These are phyloP conservation scores for Anthoscopus minutus DNA, from an alignment of 2,113 vertebrate species.

Conservation along the genomic window DNA sequence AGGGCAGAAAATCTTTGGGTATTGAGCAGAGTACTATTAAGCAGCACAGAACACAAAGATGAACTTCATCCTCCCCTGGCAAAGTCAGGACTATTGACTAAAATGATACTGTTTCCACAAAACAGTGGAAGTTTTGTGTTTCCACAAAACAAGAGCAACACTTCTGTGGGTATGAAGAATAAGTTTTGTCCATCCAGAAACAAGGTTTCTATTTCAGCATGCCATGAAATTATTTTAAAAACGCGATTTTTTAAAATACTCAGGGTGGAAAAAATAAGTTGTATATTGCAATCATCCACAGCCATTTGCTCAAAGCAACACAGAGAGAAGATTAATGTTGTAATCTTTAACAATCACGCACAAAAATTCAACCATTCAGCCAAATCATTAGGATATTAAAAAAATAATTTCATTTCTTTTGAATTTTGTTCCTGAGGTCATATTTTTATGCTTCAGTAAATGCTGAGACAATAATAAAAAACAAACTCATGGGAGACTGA, in stretches of 20 bases:
- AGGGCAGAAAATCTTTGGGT: not conserved
- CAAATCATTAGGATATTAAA: not conserved
- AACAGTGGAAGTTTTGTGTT: too few relatives aligned
- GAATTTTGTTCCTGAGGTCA: not conserved
- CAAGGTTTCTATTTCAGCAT: not conserved
- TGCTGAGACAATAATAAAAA: not conserved
- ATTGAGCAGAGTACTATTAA: not conserved
- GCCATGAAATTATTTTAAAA: not conserved
- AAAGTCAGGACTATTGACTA: not conserved
- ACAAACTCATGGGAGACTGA: not conserved
- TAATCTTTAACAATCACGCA: not conserved
- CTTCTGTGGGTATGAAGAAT: not conserved
- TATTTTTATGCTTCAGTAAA: not conserved
- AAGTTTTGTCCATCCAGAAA: not conserved
- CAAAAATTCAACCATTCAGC: not conserved
- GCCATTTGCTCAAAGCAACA: not conserved
- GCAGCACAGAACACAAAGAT: not conserved
- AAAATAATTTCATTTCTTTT: not conserved
- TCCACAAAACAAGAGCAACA: not conserved
- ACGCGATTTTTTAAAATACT: not conserved
- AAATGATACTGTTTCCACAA: not conserved
- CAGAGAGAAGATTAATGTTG: not conserved
- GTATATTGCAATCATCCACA: not conserved
- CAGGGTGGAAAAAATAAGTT: not conserved
- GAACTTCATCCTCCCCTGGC: not conserved